These are phyloP conservation scores for Stegodyphus dumicola DNA, from an alignment of 1,140 invertebrate species.

Conservation along the genomic window DNA sequence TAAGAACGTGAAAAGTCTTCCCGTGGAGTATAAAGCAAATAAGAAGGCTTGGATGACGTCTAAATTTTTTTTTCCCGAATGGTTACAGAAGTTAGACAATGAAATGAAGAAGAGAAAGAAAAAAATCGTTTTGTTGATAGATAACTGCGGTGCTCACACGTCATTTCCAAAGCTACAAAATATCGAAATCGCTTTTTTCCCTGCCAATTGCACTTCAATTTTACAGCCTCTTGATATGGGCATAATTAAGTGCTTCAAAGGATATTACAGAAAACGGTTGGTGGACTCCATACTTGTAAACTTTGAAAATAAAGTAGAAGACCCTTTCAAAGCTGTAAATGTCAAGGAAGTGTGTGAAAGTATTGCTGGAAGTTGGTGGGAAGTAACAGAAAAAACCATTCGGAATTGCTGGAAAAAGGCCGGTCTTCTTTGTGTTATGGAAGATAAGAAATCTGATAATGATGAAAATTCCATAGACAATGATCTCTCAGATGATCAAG, in stretches of 20 bases:
- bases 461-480: not conserved
- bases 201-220: conserved; percentile 8
- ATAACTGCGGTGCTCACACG: no score
- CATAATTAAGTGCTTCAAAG: conserved; percentile 18
- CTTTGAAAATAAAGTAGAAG: conserved; percentile 16
- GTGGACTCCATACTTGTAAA: conserved; percentile 6
- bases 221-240: conserved; percentile 11
- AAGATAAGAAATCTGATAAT: no score
- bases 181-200: conserved; percentile 10
- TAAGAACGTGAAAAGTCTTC: no score
- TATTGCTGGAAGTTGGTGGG: conserved; percentile 10
- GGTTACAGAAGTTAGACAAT: no score
- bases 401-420: conserved; percentile 13
- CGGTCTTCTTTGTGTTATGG: no score
- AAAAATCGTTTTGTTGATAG: no score
- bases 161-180: conserved; percentile 1
- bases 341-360: no score
- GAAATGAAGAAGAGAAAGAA: no score
- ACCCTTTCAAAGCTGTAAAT: conserved; percentile 5
- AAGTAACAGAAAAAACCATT: conserved; percentile 18
- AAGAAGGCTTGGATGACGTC: no score
- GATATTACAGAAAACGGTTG: conserved; percentile 3
- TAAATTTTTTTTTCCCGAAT: no score
- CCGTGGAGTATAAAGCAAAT: no score
- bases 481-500: conserved; percentile 11